These are phyloP conservation scores for Tachystola acroxantha DNA, from an alignment of 2,888 invertebrate genomes.

Conservation along the genomic window DNA sequence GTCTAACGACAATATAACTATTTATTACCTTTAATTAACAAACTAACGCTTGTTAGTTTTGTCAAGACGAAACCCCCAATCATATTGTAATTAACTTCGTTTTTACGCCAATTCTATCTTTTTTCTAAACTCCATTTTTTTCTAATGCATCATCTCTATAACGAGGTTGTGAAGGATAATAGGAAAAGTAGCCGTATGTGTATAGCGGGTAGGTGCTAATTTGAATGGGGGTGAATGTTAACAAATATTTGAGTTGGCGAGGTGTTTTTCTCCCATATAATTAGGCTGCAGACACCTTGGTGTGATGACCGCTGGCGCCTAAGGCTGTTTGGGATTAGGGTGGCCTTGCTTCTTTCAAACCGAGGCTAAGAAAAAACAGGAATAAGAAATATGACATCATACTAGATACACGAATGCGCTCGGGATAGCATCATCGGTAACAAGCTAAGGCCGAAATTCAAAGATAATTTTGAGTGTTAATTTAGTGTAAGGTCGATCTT, in stretches of 20 bases:
- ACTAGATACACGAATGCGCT: too few relatives aligned
- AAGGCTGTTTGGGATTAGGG: slow-evolving; percentile 30
- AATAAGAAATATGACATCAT: background rate
- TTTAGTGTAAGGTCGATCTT: too few relatives aligned
- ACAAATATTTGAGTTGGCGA: slow-evolving; percentile 61
- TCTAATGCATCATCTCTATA: slow-evolving; percentile 31
- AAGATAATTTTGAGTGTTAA: too few relatives aligned
- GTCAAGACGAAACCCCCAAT: slow-evolving; percentile 65
- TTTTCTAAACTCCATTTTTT: slow-evolving; percentile 19
- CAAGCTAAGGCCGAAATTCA: too few relatives aligned
- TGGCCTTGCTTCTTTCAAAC: background rate
- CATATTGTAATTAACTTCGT: slow-evolving; percentile 70
- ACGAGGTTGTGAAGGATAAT: slow-evolving; percentile 20
- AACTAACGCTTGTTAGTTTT: slow-evolving; percentile 69
- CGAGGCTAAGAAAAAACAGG: background rate
- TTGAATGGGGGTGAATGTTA: slow-evolving; percentile 18
- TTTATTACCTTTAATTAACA: slow-evolving; percentile 68
- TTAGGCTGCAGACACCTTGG: slow-evolving; percentile 71
- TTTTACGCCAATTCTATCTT: slow-evolving; percentile 70
- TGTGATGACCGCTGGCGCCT: slow-evolving; percentile 67
- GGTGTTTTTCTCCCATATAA: slow-evolving; percentile 66
- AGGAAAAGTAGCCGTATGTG: slow-evolving; percentile 27
- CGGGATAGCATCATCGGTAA: too few relatives aligned
- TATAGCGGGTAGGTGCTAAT: slow-evolving; percentile 15
- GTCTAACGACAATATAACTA: slow-evolving; percentile 69